Base-by-base conservation (phyloP, 2,113 vertebrate genomes). In the Ranitomeya variabilis region DNA sequence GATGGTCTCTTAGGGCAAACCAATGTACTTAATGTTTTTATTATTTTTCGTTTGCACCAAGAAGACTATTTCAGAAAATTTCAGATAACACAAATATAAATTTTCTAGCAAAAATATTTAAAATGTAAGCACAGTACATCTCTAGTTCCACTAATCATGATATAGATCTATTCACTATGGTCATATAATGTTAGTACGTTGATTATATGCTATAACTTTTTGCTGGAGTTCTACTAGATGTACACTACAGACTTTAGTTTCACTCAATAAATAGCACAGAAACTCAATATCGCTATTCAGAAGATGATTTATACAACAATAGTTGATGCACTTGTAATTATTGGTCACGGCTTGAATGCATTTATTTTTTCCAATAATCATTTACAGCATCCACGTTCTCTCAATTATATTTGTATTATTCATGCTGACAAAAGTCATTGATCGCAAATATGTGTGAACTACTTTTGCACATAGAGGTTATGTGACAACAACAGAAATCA, bases 311-410 rank as follows among this genome's bases (percentile, higher is more conserved):
- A 76, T 76, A 52, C 73, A 76, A 76, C 73, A 76, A 76, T 51
- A 76, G 73, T 76, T 76, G 37, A 76, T 52, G 73, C 45, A 76
- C 73, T 76, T 19, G 71, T 51, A 76, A 76, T 76, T 76, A 76
- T 52, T 76, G 31, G 37, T 76, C 73, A 52, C 45, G 51, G 73
- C 73, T 76, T 51, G 37, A 76, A 76, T 76, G 73, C 73, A 76
- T 52, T 76, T 76, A 51, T 52, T 76, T 76, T 76, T 76, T 21
- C 73, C 73, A 3, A 76, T 76, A 76, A 76, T 52, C 45, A 76
- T 76, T 76, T 4, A 52, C 16, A 76, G 16, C 37, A 76, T 21
- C 73, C 45, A 76, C 37, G 52, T 76, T 76, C 52, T 76, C 73
- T 76, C 18, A 76, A 76, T 52, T 52, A 52, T 52, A 76, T n/a